Evolutionary conservation across 2,113 vertebrate genomes (phyloP), one percentile per base, ranked within the genome.

Genomic region (Nesoenas mayeri): DNA sequence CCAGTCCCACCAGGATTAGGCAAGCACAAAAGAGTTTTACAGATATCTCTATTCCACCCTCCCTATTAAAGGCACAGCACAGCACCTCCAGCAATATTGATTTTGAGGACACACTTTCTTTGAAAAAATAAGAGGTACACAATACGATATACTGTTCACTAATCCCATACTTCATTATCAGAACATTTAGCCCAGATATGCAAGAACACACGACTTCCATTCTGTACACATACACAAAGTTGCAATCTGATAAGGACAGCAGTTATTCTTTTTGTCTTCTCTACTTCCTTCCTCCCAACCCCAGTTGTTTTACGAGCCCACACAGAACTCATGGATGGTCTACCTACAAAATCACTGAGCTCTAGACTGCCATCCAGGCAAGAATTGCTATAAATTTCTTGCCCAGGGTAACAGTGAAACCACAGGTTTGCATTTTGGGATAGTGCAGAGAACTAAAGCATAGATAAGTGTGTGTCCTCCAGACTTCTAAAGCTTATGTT

Each of bases 121-220:
- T 77, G 40, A 34, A 47, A 38, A 40, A 54, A 20, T 21, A n/a
- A 73, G 53, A 85, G 15, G 6, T 1, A 53, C 24, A 31, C 5
- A 60, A 11, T 15, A 15, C 0, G 0, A 13, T 12, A 15, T 9
- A 7, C 6, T 56, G 44, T 40, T 82, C 44, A 50, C 6, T 32
- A 44, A 72, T 8, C n/a, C 24, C 38, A 32, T 4, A 5, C 7
- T 47, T 57, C 21, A 22, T 66, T 48, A 42, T 36, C 12, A 87
- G 69, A 85, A 81, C 22, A 58, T 32, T 74, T 64, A 64, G 29
- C 57, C 42, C 13, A 58, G 25, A 20, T 7, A n/a, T 2, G 22
- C 31, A 56, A 44, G 17, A 60, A 75, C 6, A 11, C 9, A 53
- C 34, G 48, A 24, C 4, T 61, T 34, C 24, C 3, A 10, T 20